Evolutionary conservation across 2,113 vertebrate species (phyloP), one percentile per base, ranked within the genome.

Genomic region (Neodontobutis hainanensis): DNA sequence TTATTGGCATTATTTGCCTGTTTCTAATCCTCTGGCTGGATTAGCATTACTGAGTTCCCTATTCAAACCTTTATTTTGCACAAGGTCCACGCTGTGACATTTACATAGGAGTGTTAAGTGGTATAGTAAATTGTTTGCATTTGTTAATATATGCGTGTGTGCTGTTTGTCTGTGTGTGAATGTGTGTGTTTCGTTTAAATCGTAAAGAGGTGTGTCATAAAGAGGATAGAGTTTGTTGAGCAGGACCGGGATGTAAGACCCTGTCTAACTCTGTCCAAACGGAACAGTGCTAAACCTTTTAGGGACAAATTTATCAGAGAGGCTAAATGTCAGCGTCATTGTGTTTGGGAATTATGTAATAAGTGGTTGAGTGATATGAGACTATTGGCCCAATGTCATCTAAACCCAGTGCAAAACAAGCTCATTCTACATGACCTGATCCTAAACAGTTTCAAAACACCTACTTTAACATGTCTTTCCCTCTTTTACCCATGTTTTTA

Each of bases 1-100:
- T 78, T 77, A 84, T 76, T 61, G 57, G 65, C 74, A 75, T 77
- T 79, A 82, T 87, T 83, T 86, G 61, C 79, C 86, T 38, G 43
- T 50, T 82, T 75, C 68, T 85, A 87, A 89, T 89, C 84, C 78
- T 14, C 60, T 51, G 36, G 27, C 68, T 11, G 81, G 78, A 88
- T 81, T 84, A 89, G 63, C 38, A n/a, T 70, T 70, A 61, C 80
- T 73, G 46, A 81, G 77, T 65, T 85, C 70, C 50, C 75, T 61
- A 73, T 85, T 74, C 69, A 69, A 27, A 81, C 85, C 75, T 71
- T 84, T 55, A 55, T 55, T 85, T 85, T 86, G 74, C 80, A 83
- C 57, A 34, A 6, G 57, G 36, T 53, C 11, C 61, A 59, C 52
- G 12, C 73, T 38, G 11, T 76, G 61, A 84, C 66, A 73, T 85